Evolutionary conservation across 2,797 vertebrate species (phyloP), one percentile per base, ranked within the genome.

Genomic region (Falco concolor): DNA sequence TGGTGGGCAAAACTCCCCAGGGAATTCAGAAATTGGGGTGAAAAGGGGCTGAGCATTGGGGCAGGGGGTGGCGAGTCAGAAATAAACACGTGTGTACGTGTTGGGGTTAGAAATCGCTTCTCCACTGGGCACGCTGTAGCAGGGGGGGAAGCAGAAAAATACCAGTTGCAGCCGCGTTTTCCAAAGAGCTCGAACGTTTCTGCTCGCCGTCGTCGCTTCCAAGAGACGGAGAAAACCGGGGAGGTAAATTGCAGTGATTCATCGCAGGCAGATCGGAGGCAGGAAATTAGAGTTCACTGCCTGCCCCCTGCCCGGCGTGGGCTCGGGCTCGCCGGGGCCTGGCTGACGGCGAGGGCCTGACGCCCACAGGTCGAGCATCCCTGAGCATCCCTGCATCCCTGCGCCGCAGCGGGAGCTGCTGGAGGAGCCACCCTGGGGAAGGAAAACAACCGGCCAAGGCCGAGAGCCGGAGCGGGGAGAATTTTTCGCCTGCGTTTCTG

Each of bases 201-300:
- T 50, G 70, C 47, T 92, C 50, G 18, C 84, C 36, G 36, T 38
- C 59, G 63, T 4, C n/a, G 82, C 96, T 89, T 92, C 95, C 95
- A 89, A 94, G 95, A 54, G 72, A 79, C 84, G 14, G 91, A 87
- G 89, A 42, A 36, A 87, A 72, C 12, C 82, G 72, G 59, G 95
- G 93, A 89, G 95, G 75, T 76, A 89, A 96, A 95, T 83, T 81
- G 93, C 95, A 2, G 96, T 95, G 96, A 96, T 96, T 96, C 96
- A 95, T 95, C 88, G 23, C 44, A 40, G 92, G 95, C 95, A 92
- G 73, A 92, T 89, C 75, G 63, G 61, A 93, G 95, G 93, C 92
- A 96, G 93, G 92, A 89, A 77, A 93, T 28, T 73, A 21, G 93
- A 89, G 73, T 77, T 96, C 5, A 72, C 60, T 4, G 68, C 95